Base-by-base conservation (phyloP, 2,888 invertebrate genomes). In the Ophion obscuratus region DNA sequence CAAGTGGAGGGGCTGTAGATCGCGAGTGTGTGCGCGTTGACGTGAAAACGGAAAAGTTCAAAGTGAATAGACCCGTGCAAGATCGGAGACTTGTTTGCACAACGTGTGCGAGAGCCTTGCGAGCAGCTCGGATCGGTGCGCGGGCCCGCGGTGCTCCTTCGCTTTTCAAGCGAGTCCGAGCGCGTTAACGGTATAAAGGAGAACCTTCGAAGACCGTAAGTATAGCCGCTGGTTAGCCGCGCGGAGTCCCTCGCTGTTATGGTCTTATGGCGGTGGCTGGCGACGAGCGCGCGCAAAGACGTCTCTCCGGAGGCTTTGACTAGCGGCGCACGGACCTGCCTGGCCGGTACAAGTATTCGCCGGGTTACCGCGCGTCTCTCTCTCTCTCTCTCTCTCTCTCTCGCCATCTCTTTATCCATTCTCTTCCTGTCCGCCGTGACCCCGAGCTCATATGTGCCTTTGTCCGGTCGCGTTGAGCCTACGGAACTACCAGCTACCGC, bases 261-360 rank as follows among this genome's bases (percentile, higher is more conserved):
- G 47, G 11, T 64, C 14, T 53, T 78, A 53, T 31, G 59, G 70
- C 57, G 57, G 53, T 73, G n/a, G 57, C 31, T 36, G 57, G 73
- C 57, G 57, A 73, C 73, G 57, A 73, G 14, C 53, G 53, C 44
- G 44, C 47, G 53, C 24, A 17, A 14, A 62, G 62, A 70, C 31
- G 74, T 76, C 27, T 44, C 75, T 57, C 53, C 71, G 71, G 61
- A 81, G 88, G 73, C 89, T 90, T 89, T 87, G 89, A 88, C 88
- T 90, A 88, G 47, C 80, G 83, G 87, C 87, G 82, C 88, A 89
- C 80, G 89, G 89, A 91, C 91, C 89, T 90, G 91, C 90, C 90
- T 88, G 90, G 91, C 90, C 89, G 88, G 91, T 90, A 89, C 90
- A 90, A 90, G 91, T 92, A 92, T 92, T 91, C 90, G 90, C 90